These are phyloP conservation scores for Myiothlypis coronata DNA, from an alignment of 2,797 vertebrate genomes.

Conservation along the genomic window DNA sequence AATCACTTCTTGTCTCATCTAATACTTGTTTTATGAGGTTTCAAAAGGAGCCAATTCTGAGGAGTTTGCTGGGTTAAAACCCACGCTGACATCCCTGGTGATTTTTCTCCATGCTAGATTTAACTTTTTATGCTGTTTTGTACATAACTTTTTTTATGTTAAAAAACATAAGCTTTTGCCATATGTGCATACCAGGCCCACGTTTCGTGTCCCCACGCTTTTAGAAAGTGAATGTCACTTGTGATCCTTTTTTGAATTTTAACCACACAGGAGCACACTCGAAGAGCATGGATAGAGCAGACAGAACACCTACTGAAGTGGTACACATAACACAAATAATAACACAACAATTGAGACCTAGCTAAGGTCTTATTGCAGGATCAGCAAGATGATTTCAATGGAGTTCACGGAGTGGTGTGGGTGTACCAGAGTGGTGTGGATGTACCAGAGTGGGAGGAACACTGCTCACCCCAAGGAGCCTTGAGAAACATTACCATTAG, in stretches of 20 bases:
- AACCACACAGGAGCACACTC: fast-evolving
- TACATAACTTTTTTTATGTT: neutral
- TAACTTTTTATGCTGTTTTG: neutral
- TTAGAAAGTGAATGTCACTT: neutral
- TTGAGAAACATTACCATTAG: neutral
- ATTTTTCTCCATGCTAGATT: neutral
- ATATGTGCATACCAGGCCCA: fast-evolving
- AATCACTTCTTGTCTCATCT: neutral
- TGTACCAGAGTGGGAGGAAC: neutral
- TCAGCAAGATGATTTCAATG: neutral
- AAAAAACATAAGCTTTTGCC: neutral
- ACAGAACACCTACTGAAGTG: neutral
- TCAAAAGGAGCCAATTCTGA: neutral
- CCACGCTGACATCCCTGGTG: neutral
- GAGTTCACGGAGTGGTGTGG: neutral
- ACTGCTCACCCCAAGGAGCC: neutral
- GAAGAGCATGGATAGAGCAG: neutral
- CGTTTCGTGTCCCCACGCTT: neutral
- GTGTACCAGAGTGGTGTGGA: neutral
- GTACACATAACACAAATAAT: neutral
- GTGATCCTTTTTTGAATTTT: neutral
- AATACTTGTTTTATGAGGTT: neutral
- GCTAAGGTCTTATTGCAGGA: neutral
- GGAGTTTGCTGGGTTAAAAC: neutral
- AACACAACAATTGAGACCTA: neutral